Evolutionary conservation across 2,113 vertebrate genomes (phyloP), one percentile per base, ranked within the genome.

Genomic region (Sardina pilchardus): DNA sequence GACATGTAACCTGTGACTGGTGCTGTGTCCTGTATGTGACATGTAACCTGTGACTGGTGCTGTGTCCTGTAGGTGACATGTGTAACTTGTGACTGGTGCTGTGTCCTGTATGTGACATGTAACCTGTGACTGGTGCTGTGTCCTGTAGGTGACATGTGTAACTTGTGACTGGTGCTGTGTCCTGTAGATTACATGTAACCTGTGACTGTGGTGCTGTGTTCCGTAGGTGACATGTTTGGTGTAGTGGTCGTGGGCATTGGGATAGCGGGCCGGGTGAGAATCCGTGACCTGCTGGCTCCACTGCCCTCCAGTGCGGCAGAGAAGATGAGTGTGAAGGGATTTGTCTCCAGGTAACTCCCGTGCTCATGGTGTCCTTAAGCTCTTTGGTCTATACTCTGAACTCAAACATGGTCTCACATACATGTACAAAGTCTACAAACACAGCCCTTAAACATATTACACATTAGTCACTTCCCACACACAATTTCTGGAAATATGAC

Each of bases 271-370:
- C 90, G 90, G 19, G 95, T 97, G 78, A 93, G 98, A 85, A 96
- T 99, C 48, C 92, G 95, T 90, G 97, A 99, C 89, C 91, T 99
- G 88, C 91, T 93, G 63, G 93, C 93, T 47, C 96, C 97, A 0
- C 89, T 94, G 21, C 89, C 87, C 43, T 95, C 95, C 50, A 97
- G 94, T 50, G 90, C 96, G 82, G 94, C 96, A 0, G 96, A 96
- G 30, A 95, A 94, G 45, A 92, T 99, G 85, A 89, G 89, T n/a
- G 85, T 97, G 83, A 85, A 90, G 56, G 97, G 97, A 85, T 98
- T 99, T 88, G 89, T 98, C 67, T 99, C 97, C 91, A 97, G 98
- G 98, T 99, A 87, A 59, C 53, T 59, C 19, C 53, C 21, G 21
- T 7, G 5, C 19, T 59, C 53, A 59, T 5, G 93, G 94, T 75